Evolutionary conservation across 37 sponge, comb jelly and placozoan species (phyloP).

Genomic region (Crambe crambe): DNA sequence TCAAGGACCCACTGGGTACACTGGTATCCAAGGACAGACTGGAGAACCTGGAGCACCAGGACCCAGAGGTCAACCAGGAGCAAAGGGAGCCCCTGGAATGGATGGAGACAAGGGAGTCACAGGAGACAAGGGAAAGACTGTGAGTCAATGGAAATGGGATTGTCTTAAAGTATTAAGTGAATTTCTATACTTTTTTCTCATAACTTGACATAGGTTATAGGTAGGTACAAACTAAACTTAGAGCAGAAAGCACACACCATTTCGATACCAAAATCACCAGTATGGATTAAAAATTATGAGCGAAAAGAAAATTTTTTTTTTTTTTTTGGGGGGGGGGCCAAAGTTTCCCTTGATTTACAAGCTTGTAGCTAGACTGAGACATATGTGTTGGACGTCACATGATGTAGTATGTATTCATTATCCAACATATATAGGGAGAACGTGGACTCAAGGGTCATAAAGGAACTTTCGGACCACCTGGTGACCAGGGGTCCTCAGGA

Average conservation of each 20-base stretch:
- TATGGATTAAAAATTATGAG: too few relatives aligned
- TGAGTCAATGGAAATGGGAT: constrained; percentile 8
- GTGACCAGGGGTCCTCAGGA: constrained; percentile 68
- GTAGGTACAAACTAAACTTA: too few relatives aligned
- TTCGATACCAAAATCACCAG: too few relatives aligned
- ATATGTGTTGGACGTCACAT: too few relatives aligned
- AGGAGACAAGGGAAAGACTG: constrained; percentile 39
- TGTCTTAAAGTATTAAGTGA: neutral
- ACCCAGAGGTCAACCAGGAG: constrained; percentile 49
- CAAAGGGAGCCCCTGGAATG: constrained; percentile 40
- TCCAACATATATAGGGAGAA: constrained; percentile 27
- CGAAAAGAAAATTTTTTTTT: too few relatives aligned
- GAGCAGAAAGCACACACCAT: too few relatives aligned
- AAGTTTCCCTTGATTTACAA: too few relatives aligned
- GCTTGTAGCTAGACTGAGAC: too few relatives aligned
- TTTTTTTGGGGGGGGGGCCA: too few relatives aligned
- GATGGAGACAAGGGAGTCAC: constrained; percentile 42
- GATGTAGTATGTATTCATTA: too few relatives aligned
- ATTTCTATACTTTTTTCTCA: neutral
- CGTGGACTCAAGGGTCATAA: constrained; percentile 47
- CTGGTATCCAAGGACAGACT: constrained; percentile 67
- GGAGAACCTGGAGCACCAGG: constrained; percentile 70
- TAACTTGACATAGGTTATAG: too few relatives aligned
- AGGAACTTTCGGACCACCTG: constrained; percentile 58
- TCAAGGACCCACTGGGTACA: constrained; percentile 47